A percentile compares a stretch with the other conserved stretches of the same genome.
Evolutionary conservation across 1,140 invertebrate species (phyloP).

Genomic region (Chlorops oryzae): DNA sequence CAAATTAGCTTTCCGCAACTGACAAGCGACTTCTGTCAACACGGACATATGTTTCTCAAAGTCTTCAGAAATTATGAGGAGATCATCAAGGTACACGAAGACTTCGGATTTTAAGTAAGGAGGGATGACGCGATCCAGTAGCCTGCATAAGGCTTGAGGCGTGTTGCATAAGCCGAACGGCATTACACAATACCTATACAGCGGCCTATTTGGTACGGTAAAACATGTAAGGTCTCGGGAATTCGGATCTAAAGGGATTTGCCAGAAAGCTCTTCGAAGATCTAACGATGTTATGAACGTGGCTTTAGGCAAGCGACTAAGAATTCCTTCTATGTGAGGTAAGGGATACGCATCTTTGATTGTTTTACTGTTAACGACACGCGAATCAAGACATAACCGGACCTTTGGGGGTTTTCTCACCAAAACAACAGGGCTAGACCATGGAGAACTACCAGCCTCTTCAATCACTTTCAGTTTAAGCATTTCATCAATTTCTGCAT

Average conservation of each 20-base stretch:
- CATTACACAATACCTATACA: constrained; percentile 46
- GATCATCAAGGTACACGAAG: constrained; percentile 15
- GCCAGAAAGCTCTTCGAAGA: too few relatives aligned
- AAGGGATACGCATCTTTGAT: too few relatives aligned
- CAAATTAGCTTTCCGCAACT: background rate
- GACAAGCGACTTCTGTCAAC: background rate
- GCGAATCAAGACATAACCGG: too few relatives aligned
- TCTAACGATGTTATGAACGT: too few relatives aligned
- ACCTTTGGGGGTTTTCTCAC: too few relatives aligned
- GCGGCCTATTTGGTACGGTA: constrained; percentile 40
- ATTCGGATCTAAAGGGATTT: too few relatives aligned
- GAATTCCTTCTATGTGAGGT: too few relatives aligned
- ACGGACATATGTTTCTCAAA: background rate
- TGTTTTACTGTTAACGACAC: too few relatives aligned
- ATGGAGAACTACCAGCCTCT: background rate
- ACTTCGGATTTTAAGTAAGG: constrained; percentile 1
- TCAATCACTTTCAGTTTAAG: background rate
- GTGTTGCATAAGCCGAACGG: constrained; percentile 47
- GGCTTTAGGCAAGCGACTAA: too few relatives aligned
- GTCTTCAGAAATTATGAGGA: background rate
- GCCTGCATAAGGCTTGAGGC: constrained; percentile 11
- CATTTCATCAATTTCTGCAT: constrained; percentile 1
- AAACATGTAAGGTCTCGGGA: constrained; percentile 48
- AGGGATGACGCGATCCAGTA: constrained; percentile 8
- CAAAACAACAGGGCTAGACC: too few relatives aligned